Percentiles rank a stretch among this genome's conserved stretches.
These are phyloP conservation scores for Climacteris rufus DNA, from an alignment of 2,113 vertebrate genomes.

Conservation along the genomic window DNA sequence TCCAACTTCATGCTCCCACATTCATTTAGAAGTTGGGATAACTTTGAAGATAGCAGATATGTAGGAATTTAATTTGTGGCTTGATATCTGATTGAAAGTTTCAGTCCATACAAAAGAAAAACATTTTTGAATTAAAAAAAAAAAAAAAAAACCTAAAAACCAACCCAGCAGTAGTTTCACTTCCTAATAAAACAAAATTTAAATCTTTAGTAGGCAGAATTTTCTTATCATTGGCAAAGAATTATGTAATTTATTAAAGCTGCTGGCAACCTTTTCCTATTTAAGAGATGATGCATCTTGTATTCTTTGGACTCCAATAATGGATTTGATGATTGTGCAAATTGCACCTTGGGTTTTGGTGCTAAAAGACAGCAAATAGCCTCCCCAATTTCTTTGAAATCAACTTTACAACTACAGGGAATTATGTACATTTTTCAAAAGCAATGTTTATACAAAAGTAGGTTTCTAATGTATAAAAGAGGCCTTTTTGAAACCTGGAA, in stretches of 20 bases:
- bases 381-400: neutral
- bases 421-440: neutral
- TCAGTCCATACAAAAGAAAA: neutral
- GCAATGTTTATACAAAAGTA: neutral
- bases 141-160: neutral
- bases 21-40: neutral
- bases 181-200: neutral
- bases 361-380: neutral
- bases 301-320: neutral
- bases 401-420: neutral
- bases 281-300: neutral
- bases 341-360: neutral
- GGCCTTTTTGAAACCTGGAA: slow-evolving; percentile 17
- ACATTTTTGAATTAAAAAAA: neutral
- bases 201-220: neutral
- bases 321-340: neutral
- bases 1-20: neutral
- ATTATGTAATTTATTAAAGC: neutral
- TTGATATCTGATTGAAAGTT: neutral
- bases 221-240: neutral
- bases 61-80: neutral
- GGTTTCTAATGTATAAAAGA: neutral
- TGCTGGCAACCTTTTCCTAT: neutral
- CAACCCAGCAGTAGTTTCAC: neutral
- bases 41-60: neutral